phyloP scores from a whole-genome alignment of 2,797 vertebrate species.

The Xerus rutilus region DNA sequence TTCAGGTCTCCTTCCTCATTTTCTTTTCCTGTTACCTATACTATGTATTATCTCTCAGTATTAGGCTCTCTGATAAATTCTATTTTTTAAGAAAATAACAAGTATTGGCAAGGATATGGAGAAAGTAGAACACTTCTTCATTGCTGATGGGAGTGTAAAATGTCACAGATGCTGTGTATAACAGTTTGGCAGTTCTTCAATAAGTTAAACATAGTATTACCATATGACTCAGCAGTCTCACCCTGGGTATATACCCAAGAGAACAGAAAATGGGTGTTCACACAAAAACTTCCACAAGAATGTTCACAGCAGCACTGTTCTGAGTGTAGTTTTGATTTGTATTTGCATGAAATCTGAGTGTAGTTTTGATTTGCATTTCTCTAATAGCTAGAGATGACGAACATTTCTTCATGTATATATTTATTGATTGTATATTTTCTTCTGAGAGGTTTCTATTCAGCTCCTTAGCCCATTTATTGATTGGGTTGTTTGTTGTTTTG shows the following conservation, averaged over 20 bases:
- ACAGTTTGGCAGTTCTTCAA: background rate
- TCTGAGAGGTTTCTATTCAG: too few relatives aligned
- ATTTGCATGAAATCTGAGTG: too few relatives aligned
- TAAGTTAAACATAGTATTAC: conserved; percentile 27
- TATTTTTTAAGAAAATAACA: background rate
- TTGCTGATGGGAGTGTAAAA: background rate
- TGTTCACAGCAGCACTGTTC: conserved; percentile 7
- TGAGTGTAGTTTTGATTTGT: too few relatives aligned
- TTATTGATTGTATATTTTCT: too few relatives aligned
- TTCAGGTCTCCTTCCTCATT: background rate
- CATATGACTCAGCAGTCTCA: background rate
- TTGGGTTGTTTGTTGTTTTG: too few relatives aligned
- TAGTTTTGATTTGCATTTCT: too few relatives aligned
- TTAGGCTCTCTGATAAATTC: background rate
- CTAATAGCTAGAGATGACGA: too few relatives aligned
- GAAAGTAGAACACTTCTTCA: background rate
- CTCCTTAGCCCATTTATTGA: too few relatives aligned
- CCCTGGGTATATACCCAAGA: background rate
- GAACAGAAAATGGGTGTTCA: conserved; percentile 4
- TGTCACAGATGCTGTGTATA: background rate
- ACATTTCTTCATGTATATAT: too few relatives aligned
- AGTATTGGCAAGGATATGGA: background rate
- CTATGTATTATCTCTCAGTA: background rate
- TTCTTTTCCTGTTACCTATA: background rate
- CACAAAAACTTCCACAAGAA: conserved; percentile 3